These are phyloP conservation scores for Chanos chanos DNA, from an alignment of 2,797 vertebrate genomes.

Conservation along the genomic window DNA sequence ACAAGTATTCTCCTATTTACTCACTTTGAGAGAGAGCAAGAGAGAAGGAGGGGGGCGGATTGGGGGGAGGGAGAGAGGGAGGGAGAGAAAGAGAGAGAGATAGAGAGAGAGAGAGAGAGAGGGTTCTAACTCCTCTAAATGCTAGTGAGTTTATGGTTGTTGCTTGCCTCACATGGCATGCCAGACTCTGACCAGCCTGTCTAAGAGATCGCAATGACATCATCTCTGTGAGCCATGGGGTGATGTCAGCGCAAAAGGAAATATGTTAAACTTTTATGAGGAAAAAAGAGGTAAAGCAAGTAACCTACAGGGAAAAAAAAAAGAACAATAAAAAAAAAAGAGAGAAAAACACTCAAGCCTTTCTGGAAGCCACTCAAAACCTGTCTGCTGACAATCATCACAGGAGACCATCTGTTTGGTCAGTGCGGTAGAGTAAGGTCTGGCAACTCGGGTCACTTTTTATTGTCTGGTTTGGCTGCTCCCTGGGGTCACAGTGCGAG, in stretches of 20 bases:
- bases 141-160: conserved; percentile 11
- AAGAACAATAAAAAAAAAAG: conserved; percentile 2
- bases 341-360: not conserved
- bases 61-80: too few relatives aligned
- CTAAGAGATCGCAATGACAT: conserved; percentile 58
- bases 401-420: conserved; percentile 8
- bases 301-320: conserved; percentile 39
- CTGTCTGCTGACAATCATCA: not conserved
- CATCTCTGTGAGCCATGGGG: conserved; percentile 54
- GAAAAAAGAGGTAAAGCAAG: conserved; percentile 45
- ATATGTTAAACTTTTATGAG: conserved; percentile 55
- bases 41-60: too few relatives aligned
- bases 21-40: too few relatives aligned
- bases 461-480: conserved; percentile 62
- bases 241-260: conserved; percentile 62
- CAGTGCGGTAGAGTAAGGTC: not conserved
- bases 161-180: conserved; percentile 31
- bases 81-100: too few relatives aligned
- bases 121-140: too few relatives aligned
- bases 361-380: not conserved
- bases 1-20: too few relatives aligned
- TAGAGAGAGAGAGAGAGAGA: too few relatives aligned
- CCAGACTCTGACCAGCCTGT: conserved; percentile 40
- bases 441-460: conserved; percentile 57
- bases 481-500: conserved; percentile 56